Conservation (phyloP, 2,888 invertebrate genomes). For the Stramonita haemastoma region DNA sequence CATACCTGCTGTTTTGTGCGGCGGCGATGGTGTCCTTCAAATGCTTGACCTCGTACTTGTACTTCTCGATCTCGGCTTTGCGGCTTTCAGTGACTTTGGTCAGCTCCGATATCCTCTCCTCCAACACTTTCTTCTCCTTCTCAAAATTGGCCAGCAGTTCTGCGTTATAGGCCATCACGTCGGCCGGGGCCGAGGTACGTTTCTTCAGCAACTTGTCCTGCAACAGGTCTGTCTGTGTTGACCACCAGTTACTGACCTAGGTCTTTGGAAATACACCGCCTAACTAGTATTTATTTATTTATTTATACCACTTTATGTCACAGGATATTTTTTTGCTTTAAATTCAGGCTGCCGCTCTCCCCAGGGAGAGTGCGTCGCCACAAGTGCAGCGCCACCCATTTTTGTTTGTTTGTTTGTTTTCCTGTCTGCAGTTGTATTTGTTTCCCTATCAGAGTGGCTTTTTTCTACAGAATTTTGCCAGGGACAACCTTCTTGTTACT, state of each 20-base stretch:
- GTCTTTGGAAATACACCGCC: too few species aligned
- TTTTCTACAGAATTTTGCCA: too few species aligned
- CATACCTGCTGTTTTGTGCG: constrained; percentile 38
- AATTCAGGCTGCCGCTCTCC: too few species aligned
- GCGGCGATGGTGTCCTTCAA: constrained; percentile 72
- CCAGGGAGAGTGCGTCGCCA: too few species aligned
- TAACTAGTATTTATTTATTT: too few species aligned
- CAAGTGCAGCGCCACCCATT: too few species aligned
- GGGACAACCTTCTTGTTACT: too few species aligned
- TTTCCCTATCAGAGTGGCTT: too few species aligned
- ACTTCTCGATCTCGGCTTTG: constrained; percentile 78
- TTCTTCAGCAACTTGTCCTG: constrained; percentile 63
- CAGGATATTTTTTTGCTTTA: too few species aligned
- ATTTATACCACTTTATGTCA: too few species aligned
- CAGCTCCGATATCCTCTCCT: constrained; percentile 78
- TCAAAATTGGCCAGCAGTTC: constrained; percentile 77
- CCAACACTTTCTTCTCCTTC: constrained; percentile 76
- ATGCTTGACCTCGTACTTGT: constrained; percentile 78
- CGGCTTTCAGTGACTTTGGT: constrained; percentile 77
- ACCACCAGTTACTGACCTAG: neutral
- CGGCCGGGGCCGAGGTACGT: constrained; percentile 72
- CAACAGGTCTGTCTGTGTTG: constrained; percentile 10
- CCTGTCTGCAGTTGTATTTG: too few species aligned
- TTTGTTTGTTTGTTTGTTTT: too few species aligned
- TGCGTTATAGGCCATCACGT: constrained; percentile 77